Percentiles rank a stretch among this genome's conserved stretches.
Conservation (phyloP, 2,113 vertebrate genomes). For the Pungitius pungitius region DNA sequence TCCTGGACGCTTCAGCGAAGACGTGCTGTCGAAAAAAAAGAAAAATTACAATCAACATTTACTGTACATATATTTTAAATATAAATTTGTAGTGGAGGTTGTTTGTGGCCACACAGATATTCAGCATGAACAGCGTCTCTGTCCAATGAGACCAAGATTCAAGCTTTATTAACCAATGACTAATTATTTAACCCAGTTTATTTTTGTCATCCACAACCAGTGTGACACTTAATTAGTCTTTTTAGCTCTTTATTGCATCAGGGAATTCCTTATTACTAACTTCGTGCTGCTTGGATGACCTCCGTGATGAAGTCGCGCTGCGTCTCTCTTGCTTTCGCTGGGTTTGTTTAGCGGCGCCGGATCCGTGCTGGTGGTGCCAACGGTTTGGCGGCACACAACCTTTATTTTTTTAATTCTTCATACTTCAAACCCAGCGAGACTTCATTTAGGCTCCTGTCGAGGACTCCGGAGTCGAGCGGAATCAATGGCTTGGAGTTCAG, state of each 20-base stretch:
- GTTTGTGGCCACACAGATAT: background rate
- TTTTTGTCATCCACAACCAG: background rate
- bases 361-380: too few relatives aligned
- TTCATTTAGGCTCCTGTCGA: background rate
- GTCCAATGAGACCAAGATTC: background rate
- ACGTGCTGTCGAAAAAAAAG: background rate
- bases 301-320: slow-evolving; percentile 27
- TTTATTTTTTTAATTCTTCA: too few relatives aligned
- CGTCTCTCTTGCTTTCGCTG: slow-evolving; percentile 14
- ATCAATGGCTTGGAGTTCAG: too few relatives aligned
- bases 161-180: background rate
- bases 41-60: too few relatives aligned
- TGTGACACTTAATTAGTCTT: background rate
- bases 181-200: too few relatives aligned
- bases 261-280: too few relatives aligned
- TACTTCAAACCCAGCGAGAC: background rate
- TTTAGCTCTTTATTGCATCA: background rate
- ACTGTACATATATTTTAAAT: too few relatives aligned
- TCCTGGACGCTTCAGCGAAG: background rate
- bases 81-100: too few relatives aligned
- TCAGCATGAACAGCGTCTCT: background rate
- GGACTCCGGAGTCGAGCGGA: background rate
- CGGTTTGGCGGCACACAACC: too few relatives aligned
- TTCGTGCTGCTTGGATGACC: slow-evolving; percentile 49
- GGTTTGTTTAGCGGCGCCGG: too few relatives aligned